Evolutionary conservation across 2,113 vertebrate genomes (phyloP).

Genomic region (Sander vitreus): DNA sequence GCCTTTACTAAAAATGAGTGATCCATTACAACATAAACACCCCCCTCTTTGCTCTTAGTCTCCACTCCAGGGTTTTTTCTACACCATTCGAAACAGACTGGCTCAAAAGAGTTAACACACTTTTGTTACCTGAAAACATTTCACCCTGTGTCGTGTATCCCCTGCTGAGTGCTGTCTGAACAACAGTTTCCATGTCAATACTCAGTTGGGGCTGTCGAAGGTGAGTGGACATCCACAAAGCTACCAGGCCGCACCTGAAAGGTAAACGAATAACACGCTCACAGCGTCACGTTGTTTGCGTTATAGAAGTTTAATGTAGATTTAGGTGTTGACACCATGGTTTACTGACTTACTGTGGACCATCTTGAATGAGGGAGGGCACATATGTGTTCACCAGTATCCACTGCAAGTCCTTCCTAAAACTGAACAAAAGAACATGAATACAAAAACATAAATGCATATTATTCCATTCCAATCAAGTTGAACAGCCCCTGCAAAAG

Average conservation of each 20-base stretch:
- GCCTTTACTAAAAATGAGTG: neutral
- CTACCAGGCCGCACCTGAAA: constrained; percentile 91
- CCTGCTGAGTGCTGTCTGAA: constrained; percentile 81
- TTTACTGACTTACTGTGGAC: constrained; percentile 88
- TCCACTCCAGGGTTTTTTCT: neutral
- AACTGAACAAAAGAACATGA: constrained; percentile 78
- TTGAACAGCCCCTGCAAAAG: neutral
- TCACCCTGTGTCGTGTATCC: constrained; percentile 91
- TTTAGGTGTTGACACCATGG: neutral
- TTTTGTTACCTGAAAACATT: constrained; percentile 90
- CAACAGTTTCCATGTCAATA: constrained; percentile 81
- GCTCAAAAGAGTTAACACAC: neutral
- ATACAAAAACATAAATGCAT: neutral
- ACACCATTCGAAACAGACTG: neutral
- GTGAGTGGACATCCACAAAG: constrained; percentile 90
- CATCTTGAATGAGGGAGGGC: constrained; percentile 92
- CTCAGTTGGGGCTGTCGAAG: constrained; percentile 68
- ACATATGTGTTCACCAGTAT: constrained; percentile 88
- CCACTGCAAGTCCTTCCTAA: constrained; percentile 89
- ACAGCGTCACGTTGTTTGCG: constrained; percentile 1
- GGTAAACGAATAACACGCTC: constrained; percentile 8
- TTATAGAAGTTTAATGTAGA: neutral
- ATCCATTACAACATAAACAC: neutral
- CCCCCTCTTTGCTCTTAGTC: neutral
- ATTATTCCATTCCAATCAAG: neutral